Conservation (phyloP, 2,113 vertebrate species). For the Excalfactoria chinensis region DNA sequence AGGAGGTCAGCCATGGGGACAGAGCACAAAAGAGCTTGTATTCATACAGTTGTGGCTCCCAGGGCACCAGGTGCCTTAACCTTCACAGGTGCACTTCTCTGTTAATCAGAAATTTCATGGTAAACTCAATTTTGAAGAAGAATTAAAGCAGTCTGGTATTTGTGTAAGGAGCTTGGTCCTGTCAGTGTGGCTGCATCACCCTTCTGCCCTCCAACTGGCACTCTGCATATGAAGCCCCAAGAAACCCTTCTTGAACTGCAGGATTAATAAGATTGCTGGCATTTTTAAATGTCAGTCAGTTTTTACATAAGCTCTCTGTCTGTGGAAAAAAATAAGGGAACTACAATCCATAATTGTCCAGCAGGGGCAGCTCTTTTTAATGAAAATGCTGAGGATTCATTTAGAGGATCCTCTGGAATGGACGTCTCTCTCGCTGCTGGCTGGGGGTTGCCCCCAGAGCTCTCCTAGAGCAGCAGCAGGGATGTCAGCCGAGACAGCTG, state of each 20-base stretch:
- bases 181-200: background rate
- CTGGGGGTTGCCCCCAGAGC: background rate
- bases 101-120: background rate
- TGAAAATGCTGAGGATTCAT: slow-evolving; percentile 45
- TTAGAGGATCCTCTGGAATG: background rate
- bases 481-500: slow-evolving; percentile 35
- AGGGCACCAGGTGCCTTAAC: background rate
- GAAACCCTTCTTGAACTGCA: slow-evolving; percentile 30
- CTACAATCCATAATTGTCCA: slow-evolving; percentile 12
- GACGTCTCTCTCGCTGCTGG: background rate
- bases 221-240: background rate
- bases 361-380: slow-evolving; percentile 22
- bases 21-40: background rate
- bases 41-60: background rate
- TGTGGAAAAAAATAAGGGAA: background rate
- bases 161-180: background rate
- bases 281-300: slow-evolving; percentile 66
- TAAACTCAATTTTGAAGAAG: background rate
- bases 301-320: slow-evolving; percentile 36
- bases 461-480: background rate
- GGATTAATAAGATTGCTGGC: slow-evolving; percentile 61
- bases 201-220: background rate
- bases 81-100: background rate
- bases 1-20: background rate
- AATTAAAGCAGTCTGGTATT: background rate